These are phyloP conservation scores for Lates japonicus DNA, from an alignment of 2,797 vertebrate species.

Conservation along the genomic window DNA sequence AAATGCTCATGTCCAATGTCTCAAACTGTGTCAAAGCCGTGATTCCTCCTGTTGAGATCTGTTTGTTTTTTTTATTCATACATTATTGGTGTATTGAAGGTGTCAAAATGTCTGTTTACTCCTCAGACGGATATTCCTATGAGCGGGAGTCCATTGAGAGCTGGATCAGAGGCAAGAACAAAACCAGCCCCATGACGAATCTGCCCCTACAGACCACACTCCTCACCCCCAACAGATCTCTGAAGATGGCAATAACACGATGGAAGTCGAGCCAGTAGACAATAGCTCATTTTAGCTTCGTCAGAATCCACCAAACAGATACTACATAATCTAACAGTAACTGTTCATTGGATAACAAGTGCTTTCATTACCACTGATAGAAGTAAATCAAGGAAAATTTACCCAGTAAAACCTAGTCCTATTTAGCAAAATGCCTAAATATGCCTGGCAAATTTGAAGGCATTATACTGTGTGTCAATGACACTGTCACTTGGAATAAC, in stretches of 20 bases:
- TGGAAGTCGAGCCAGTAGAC: conserved; percentile 82
- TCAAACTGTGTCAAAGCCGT: background rate
- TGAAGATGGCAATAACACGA: conserved; percentile 90
- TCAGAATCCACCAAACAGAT: conserved; percentile 6
- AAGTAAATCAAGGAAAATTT: background rate
- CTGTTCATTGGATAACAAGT: conserved; percentile 2
- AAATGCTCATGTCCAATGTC: background rate
- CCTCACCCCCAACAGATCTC: conserved; percentile 90
- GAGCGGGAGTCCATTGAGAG: conserved; percentile 91
- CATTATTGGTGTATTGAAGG: background rate
- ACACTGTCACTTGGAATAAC: background rate
- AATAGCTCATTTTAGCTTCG: background rate
- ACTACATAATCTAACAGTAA: background rate
- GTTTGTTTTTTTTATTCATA: background rate
- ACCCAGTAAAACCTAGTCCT: background rate
- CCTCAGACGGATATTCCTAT: conserved; percentile 93
- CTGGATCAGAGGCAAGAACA: conserved; percentile 89
- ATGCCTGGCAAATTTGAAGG: background rate
- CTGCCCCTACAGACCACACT: conserved; percentile 86
- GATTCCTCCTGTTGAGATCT: background rate
- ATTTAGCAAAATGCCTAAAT: too few relatives aligned
- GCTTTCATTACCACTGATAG: background rate
- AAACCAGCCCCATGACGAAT: conserved; percentile 93
- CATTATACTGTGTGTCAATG: background rate
- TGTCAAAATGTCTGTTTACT: conserved; percentile 1